Evolutionary conservation across 37 sponge, comb jelly and placozoan genomes (phyloP), one percentile per base, ranked within the genome.

Genomic region (Dysidea cf. avara): DNA sequence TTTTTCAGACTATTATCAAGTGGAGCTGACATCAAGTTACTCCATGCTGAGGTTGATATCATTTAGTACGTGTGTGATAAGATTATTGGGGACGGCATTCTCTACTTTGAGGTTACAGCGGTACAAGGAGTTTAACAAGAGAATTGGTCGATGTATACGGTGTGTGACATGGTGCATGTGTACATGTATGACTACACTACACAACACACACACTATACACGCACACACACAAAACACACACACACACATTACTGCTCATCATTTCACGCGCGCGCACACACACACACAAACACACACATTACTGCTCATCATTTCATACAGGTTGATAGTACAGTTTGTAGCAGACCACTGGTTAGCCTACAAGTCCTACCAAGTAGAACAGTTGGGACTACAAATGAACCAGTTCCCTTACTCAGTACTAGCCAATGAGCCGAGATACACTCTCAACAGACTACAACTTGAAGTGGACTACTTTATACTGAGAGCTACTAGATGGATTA

Each of bases 391-490:
- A 13, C n/a, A 59, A 60, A 28, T 76, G 24, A 22, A 28, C 39
- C 35, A 79, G 2, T 79, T 81, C 21, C 57, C 40, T 43, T 54
- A 48, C 49, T 79, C 62, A 31, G 32, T 11, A 33, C 17, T 43
- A 0, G 53, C 14, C 21, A 66, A 16, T 3, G 60, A 68, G 7
- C 37, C 68, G 1, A 43, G 83, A 60, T 77, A 90, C 75, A 83
- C 91, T 2, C 72, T 94, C 13, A 79, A 72, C 49, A 50, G 95
- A 71, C 72, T 96, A 24, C 93, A 88, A 46, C 75, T 86, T 7
- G 96, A 96, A 72, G 85, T 88, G 68, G 96, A 96, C 59, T 77
- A 85, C 62, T 87, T 92, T 76, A 82, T 91, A 31, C 32, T 96
- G 18, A 65, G 93, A 48, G 94, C 96, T 17, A 83, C 88, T 9